A percentile compares a stretch with the other conserved stretches of the same genome.
phyloP scores from a whole-genome alignment of 2,888 invertebrate species.

The Drosophila kanekoi region DNA sequence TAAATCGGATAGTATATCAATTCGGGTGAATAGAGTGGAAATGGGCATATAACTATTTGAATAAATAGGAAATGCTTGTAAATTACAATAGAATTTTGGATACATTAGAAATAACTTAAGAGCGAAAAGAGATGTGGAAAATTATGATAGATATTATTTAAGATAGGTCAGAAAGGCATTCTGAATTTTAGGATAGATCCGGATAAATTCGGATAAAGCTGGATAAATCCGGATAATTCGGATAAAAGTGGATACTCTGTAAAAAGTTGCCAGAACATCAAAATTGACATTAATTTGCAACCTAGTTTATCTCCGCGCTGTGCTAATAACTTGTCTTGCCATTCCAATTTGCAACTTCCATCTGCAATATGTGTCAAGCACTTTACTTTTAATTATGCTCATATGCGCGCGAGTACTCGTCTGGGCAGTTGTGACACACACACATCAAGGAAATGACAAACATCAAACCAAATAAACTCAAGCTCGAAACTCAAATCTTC shows the following conservation, averaged over 20 bases:
- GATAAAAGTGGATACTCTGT: neutral
- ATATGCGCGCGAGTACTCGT: constrained; percentile 9
- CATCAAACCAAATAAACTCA: constrained; percentile 70
- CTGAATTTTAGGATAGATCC: neutral
- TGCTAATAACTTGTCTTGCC: constrained; percentile 16
- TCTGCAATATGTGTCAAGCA: constrained; percentile 50
- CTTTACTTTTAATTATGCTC: constrained; percentile 59
- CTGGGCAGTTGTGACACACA: constrained; percentile 31
- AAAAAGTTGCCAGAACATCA: neutral
- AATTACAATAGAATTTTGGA: too few species aligned
- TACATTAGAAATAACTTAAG: too few species aligned
- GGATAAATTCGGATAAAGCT: neutral
- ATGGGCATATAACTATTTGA: too few species aligned
- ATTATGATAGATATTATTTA: neutral
- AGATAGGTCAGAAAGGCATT: neutral
- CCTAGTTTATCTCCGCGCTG: constrained; percentile 2
- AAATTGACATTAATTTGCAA: constrained; percentile 10
- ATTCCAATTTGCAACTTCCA: constrained; percentile 21
- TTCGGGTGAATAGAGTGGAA: too few species aligned
- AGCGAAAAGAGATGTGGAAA: neutral
- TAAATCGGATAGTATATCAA: neutral
- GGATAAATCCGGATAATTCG: neutral
- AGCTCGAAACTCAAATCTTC: constrained; percentile 63
- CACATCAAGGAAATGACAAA: constrained; percentile 68
- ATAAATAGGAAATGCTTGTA: too few species aligned